These are phyloP conservation scores for Orchesellides sinensis DNA, from an alignment of 2,888 invertebrate species.

Conservation along the genomic window DNA sequence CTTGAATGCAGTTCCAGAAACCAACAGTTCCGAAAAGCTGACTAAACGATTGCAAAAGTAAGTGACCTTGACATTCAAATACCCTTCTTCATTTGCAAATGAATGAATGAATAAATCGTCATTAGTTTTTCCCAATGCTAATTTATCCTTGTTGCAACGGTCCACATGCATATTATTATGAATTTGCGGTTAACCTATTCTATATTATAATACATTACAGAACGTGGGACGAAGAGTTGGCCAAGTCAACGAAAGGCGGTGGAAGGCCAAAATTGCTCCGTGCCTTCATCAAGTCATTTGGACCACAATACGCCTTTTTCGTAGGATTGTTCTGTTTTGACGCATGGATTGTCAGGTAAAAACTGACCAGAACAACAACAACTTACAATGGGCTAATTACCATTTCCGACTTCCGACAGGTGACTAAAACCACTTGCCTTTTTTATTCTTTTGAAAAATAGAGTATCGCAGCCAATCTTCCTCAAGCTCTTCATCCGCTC, in stretches of 20 bases:
- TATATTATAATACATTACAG: conserved; percentile 71
- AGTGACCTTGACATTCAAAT: conserved; percentile 69
- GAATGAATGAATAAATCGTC: background rate
- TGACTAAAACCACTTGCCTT: background rate
- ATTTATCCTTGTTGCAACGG: background rate
- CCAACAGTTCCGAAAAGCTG: conserved; percentile 83
- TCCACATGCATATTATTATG: too few species aligned
- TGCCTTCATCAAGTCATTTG: conserved; percentile 78
- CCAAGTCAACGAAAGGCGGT: conserved; percentile 78
- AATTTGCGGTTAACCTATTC: background rate
- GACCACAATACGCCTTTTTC: conserved; percentile 77
- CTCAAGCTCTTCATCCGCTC: conserved; percentile 83
- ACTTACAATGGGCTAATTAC: too few species aligned
- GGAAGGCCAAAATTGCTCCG: conserved; percentile 78
- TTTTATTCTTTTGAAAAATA: conserved; percentile 75
- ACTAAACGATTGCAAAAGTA: conserved; percentile 84
- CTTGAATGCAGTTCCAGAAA: conserved; percentile 83
- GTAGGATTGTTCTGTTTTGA: conserved; percentile 78
- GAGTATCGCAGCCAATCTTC: conserved; percentile 83
- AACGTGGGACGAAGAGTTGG: conserved; percentile 82
- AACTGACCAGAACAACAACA: too few species aligned
- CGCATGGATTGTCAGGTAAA: conserved; percentile 77
- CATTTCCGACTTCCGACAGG: background rate
- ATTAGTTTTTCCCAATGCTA: too few species aligned
- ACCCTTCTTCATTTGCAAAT: background rate